Conservation (phyloP, 2,113 vertebrate species). For the Chloropsis cyanopogon region DNA sequence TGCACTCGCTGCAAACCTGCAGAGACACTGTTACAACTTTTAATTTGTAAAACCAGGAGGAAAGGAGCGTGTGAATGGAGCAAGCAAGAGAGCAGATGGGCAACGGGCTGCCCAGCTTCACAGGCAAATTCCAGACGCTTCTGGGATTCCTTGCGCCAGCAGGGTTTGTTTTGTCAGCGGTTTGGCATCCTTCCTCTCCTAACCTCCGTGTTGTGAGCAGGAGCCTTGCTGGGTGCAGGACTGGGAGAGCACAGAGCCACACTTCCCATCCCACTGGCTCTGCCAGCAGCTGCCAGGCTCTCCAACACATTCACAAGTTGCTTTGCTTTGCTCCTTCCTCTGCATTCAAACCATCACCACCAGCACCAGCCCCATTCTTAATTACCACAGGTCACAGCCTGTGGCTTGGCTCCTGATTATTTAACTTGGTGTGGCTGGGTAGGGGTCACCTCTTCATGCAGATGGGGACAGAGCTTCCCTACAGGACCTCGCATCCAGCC, state of each 20-base stretch:
- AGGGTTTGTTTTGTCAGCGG: slow-evolving; percentile 24
- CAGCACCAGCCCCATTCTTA: neutral
- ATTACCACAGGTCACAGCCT: neutral
- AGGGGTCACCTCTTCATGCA: neutral
- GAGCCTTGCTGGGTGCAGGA: neutral
- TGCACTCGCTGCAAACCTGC: neutral
- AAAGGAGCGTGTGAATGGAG: neutral
- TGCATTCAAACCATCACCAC: neutral
- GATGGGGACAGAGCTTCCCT: neutral
- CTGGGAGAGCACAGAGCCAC: neutral
- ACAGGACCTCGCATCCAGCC: neutral
- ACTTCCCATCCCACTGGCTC: neutral
- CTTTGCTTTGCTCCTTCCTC: neutral
- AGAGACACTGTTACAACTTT: neutral
- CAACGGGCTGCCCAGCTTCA: slow-evolving; percentile 19
- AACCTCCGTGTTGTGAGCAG: neutral
- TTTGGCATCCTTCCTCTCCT: slow-evolving; percentile 39
- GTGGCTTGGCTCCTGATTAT: neutral
- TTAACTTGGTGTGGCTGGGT: neutral
- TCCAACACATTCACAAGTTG: neutral
- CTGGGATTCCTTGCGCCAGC: slow-evolving; percentile 42
- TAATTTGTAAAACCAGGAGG: neutral
- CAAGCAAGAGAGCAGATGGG: neutral
- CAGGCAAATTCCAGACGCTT: slow-evolving; percentile 27
- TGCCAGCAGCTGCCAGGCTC: neutral